Percentiles rank a stretch among this genome's conserved stretches.
These are phyloP conservation scores for Crocodylus rhombifer DNA, from an alignment of 2,797 vertebrate species.

Conservation along the genomic window DNA sequence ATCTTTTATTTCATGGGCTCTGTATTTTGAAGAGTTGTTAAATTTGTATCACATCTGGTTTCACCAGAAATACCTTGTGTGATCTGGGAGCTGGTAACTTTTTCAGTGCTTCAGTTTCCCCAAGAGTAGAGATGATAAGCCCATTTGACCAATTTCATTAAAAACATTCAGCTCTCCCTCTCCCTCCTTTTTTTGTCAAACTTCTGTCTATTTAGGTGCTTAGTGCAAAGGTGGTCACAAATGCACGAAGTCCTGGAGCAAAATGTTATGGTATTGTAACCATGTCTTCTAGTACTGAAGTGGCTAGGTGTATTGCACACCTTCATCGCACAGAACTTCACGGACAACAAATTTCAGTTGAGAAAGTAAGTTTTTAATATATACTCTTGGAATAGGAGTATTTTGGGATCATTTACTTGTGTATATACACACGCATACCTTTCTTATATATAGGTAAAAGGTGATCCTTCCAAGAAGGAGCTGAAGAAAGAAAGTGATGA, in stretches of 20 bases:
- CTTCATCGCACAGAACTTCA: conserved; percentile 96
- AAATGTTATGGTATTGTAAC: conserved; percentile 98
- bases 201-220: conserved; percentile 85
- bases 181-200: too few relatives aligned
- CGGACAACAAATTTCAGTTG: conserved; percentile 97
- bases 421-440: not conserved
- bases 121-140: not conserved
- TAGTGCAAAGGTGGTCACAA: conserved; percentile 98
- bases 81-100: not conserved
- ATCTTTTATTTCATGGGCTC: not conserved
- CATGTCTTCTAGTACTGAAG: conserved; percentile 95
- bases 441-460: conserved; percentile 87
- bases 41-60: not conserved
- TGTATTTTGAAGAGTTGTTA: not conserved
- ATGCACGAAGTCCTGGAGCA: conserved; percentile 95
- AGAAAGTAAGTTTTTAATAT: conserved; percentile 87
- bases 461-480: conserved; percentile 96
- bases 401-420: not conserved
- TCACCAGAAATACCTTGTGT: not conserved
- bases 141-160: not conserved
- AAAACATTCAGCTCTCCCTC: not conserved
- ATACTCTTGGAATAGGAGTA: not conserved
- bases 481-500: conserved; percentile 94
- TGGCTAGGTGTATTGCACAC: conserved; percentile 93
- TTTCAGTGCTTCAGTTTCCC: not conserved